Evolutionary conservation across 2,888 invertebrate species (phyloP).

Genomic region (Spilosoma lubricipeda): DNA sequence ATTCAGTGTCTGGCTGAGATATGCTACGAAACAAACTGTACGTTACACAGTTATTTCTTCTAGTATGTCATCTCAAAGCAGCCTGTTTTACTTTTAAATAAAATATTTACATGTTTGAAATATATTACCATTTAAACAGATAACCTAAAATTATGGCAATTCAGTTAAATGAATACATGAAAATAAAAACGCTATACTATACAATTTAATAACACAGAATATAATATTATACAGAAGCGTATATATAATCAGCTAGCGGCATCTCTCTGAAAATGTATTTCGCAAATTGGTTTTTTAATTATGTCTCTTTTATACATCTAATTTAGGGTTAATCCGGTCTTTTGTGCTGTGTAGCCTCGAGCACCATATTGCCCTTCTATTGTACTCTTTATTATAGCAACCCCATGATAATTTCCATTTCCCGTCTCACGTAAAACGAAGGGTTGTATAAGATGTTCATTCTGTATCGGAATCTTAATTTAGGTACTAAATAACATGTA

Average conservation of each 20-base stretch:
- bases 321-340: conserved; percentile 65
- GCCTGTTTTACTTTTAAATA: no score
- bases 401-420: conserved; percentile 59
- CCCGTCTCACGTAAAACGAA: conserved; percentile 52
- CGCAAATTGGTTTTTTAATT: conserved; percentile 78
- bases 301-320: conserved; percentile 69
- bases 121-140: conserved; percentile 11
- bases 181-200: conserved; percentile 30
- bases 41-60: no score
- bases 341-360: conserved; percentile 57
- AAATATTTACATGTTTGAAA: background rate
- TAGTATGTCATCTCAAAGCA: no score
- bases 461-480: conserved; percentile 47
- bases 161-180: conserved; percentile 14
- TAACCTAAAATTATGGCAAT: conserved; percentile 13
- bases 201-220: conserved; percentile 21
- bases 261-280: conserved; percentile 48
- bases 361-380: conserved; percentile 62
- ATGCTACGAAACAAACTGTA: no score
- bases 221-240: conserved; percentile 30
- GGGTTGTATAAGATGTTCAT: conserved; percentile 53
- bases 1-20: no score
- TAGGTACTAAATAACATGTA: conserved; percentile 50
- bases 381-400: conserved; percentile 62
- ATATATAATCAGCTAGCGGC: conserved; percentile 45